Base-by-base conservation (phyloP, 2,797 vertebrate genomes). In the Parambassis ranga region DNA sequence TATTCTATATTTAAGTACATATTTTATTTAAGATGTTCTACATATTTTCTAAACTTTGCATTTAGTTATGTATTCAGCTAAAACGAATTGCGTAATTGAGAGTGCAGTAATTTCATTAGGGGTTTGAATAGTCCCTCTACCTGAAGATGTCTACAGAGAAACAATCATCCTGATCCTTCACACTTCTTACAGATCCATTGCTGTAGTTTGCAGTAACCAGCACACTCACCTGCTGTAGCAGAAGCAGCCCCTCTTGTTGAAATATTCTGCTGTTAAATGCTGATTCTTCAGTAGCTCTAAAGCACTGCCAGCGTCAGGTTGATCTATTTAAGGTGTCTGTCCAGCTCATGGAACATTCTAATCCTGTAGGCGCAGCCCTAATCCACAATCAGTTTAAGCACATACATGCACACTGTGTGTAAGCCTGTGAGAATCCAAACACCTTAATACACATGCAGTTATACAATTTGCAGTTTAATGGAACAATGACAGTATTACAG, bases 301-400 rank as follows among this genome's bases (percentile, higher is more conserved):
- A 50, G 38, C 37, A 24, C 42, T 56, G 30, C 24, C 36, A 16
- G 46, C 22, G 10, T 57, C 64, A 16, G 32, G n/a, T 42, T 26
- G 61, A 49, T 74, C 76, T 88, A 82, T 88, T 86, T 88, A 77
- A 78, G 57, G 70, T 14, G 28, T 58, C 46, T 11, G 38, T 75
- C 50, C 37, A 63, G 56, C 64, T 4, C 71, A 82, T 77, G 81
- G 87, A 89, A 88, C 81, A 71, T 77, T 75, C 41, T 91, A 90
- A 92, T 92, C 90, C 84, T 53, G 32, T 84, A 60, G 87, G 41
- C 80, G 74, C 55, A 70, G 35, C 48, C 55, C 37, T 90, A 89
- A 91, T 89, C 88, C 73, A 27, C 23, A 63, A 78, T 65, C 18
- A 66, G 47, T 33, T 59, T 49, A 28, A 71, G 60, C 46, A 55